Evolutionary conservation across 2,113 vertebrate genomes (phyloP), one percentile per base, ranked within the genome.

Genomic region (Empidonax alnorum): DNA sequence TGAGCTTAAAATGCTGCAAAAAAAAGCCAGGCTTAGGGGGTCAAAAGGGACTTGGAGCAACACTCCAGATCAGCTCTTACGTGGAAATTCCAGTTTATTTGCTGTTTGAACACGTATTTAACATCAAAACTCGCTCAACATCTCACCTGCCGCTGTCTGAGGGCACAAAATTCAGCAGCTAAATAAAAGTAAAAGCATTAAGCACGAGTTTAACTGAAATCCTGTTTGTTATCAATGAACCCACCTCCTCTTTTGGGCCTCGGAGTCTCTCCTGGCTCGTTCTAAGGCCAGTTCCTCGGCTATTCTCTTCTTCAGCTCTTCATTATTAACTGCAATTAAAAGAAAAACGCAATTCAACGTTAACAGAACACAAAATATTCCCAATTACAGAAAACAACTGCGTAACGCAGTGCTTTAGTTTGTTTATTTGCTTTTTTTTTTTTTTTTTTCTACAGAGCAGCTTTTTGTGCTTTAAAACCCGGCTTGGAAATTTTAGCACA

Each of bases 231-330:
- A 55, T 39, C 49, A 81, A 67, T 49, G 84, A 87, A 97, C 98
- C 94, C 91, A 98, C 98, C 98, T 98, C 74, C 89, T 96, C 80
- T 97, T 98, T 18, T 98, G 98, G 73, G 94, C 93, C 78, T 98
- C 98, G 11, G 97, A 91, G 31, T 98, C 98, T 91, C 98, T 98
- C 78, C 96, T 97, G 83, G 98, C 98, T 92, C 97, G 96, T 73
- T 98, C 98, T 73, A 98, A 71, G 0, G 98, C 98, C 97, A 98
- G 69, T 65, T 98, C 98, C 85, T 98, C 98, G 7, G 98, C 98
- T 75, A 98, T 98, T 97, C 98, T 98, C 95, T 96, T 98, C 93
- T 98, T 98, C 24, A 98, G 94, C n/a, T 98, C 98, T 94, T 98
- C 98, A 93, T 98, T 97, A 90, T 96, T 98, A 95, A 96, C 98